These are phyloP conservation scores for Aegithalos caudatus DNA, from an alignment of 2,113 vertebrate species.

Conservation along the genomic window DNA sequence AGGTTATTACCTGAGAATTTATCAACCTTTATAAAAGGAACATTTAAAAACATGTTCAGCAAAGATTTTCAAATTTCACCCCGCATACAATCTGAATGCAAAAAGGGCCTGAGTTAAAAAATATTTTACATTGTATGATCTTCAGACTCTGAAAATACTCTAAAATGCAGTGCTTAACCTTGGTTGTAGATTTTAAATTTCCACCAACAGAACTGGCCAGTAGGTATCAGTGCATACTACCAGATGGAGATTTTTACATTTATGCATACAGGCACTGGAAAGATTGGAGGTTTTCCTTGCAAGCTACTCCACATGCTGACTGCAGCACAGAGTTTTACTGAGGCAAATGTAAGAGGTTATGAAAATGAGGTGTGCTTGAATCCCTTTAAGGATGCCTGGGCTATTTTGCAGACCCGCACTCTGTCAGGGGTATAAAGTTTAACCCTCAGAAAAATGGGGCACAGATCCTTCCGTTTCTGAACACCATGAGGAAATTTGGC, in stretches of 20 bases:
- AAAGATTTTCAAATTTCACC: not conserved
- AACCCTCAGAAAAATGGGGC: not conserved
- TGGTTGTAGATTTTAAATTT: not conserved
- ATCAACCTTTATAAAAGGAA: not conserved
- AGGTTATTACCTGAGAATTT: not conserved
- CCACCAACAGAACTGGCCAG: not conserved
- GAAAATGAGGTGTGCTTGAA: not conserved
- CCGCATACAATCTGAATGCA: not conserved
- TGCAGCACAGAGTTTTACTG: not conserved
- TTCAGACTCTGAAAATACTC: not conserved
- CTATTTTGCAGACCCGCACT: not conserved
- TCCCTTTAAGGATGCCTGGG: not conserved
- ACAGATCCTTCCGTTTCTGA: not conserved
- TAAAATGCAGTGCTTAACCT: not conserved
- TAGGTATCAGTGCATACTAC: not conserved
- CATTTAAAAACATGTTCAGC: not conserved
- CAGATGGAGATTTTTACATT: not conserved
- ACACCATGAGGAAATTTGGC: not conserved
- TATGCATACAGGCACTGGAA: not conserved
- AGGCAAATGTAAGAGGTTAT: not conserved
- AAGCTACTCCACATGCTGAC: not conserved
- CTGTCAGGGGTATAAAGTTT: not conserved
- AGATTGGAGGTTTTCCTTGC: not conserved
- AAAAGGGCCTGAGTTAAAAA: not conserved
- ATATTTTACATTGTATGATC: not conserved